Conservation (phyloP, 2,888 invertebrate species). For the Griposia aprilina region DNA sequence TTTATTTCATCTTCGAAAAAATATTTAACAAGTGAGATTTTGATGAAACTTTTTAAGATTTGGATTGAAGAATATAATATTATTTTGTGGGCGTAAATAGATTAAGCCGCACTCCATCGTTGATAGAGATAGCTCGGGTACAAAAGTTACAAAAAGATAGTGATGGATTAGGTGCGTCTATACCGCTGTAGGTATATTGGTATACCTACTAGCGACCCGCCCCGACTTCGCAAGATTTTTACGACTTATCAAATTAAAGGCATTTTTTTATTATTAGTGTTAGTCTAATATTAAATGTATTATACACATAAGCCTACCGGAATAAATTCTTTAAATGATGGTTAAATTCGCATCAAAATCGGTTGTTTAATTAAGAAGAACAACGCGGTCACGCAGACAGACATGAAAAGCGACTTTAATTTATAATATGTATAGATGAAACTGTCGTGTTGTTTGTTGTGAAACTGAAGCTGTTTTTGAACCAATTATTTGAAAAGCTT, state of each 20-base stretch:
- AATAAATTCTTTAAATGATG: too few relatives aligned
- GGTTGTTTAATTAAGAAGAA: not conserved
- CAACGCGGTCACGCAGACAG: not conserved
- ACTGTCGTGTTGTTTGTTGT: not conserved
- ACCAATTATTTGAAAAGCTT: not conserved
- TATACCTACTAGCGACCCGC: not conserved
- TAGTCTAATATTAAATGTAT: not conserved
- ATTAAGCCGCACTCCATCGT: constrained; percentile 6
- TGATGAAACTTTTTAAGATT: constrained; percentile 17
- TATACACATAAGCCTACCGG: not conserved
- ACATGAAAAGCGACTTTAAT: not conserved
- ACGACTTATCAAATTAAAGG: not conserved
- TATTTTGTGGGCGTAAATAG: constrained; percentile 9
- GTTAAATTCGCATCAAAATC: not conserved
- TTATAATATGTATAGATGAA: not conserved
- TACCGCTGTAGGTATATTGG: not conserved
- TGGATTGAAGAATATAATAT: constrained; percentile 7
- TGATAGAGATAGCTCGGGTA: not conserved
- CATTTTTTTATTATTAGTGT: not conserved
- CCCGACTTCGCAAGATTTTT: not conserved
- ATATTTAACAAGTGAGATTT: constrained; percentile 16
- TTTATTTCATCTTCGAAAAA: constrained; percentile 19
- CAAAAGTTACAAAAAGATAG: not conserved
- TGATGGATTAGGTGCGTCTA: not conserved
- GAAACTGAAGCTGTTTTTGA: not conserved